Base-by-base conservation (phyloP, 2,113 vertebrate genomes). In the Sorex araneus region DNA sequence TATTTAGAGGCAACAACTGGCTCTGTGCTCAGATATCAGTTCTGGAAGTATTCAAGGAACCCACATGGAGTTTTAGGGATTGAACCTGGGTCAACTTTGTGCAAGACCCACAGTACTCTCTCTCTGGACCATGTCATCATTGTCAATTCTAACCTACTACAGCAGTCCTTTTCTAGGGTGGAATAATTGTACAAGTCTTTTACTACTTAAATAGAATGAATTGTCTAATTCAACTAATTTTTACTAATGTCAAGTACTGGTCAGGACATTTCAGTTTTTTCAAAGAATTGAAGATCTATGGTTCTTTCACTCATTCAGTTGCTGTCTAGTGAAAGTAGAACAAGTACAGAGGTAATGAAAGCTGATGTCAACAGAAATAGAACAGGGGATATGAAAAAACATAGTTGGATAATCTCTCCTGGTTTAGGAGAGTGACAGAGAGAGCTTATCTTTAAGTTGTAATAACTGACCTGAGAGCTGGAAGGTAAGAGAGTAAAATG, bases 151-250 rank as follows among this genome's bases (percentile, higher is more conserved):
- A 54, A 16, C 54, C 54, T 54, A 54, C 54, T 54, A 54, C 13
- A 54, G 54, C 18, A 19, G 13, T 54, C 18, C 18, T 15, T 54
- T 54, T 54, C 54, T 54, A 54, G 54, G 13, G 13, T 54, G 13
- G 54, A 54, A 54, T 9, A 70, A 43, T 10, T 43, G 0, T 77
- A 45, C 21, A 12, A 63, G 43, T 13, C 3, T 93, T 94, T 89
- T 47, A 9, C 66, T 80, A 27, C 32, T 77, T 88, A 54, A 78
- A 54, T 66, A 84, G 47, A 89, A 73, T 43, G 11, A 73, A 32
- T 40, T 89, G 93, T 80, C 27, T 54, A 8, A 79, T 43, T 87
- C 36, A 91, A 57, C 50, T 18, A 32, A 76, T n/a, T 60, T 6
- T 50, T 60, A 60, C 0, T 85, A 21, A 40, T 64, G 15, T 8